phyloP scores from a whole-genome alignment of 64 coral and sea anemone genomes.

The Dendronephthya gigantea region DNA sequence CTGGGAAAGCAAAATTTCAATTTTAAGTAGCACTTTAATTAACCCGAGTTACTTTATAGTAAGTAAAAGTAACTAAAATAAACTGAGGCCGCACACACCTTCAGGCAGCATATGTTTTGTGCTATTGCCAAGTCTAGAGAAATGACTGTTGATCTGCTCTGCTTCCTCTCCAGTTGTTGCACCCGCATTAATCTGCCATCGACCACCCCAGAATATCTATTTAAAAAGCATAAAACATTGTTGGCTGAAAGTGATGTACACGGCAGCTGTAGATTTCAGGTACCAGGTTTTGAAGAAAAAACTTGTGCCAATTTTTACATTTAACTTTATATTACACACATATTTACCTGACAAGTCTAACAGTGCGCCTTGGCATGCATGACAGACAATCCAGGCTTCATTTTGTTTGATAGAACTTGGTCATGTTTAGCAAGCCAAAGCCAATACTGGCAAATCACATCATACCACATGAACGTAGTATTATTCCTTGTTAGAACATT shows the following conservation, averaged over 20 bases:
- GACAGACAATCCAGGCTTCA: conserved; percentile 34
- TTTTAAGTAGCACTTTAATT: too few species aligned
- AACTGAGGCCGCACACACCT: too few species aligned
- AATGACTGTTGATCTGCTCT: conserved; percentile 38
- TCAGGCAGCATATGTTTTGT: conserved; percentile 41
- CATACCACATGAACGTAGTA: neutral
- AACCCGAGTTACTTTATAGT: too few species aligned
- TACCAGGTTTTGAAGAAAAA: neutral
- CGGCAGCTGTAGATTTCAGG: neutral
- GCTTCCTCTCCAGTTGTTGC: conserved; percentile 36
- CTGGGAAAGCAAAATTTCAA: too few species aligned
- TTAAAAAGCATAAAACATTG: neutral
- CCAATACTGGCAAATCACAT: neutral
- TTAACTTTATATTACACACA: neutral
- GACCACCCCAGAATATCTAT: conserved; percentile 16
- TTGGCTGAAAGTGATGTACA: neutral
- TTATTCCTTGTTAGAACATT: neutral
- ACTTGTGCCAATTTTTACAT: neutral
- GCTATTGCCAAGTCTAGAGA: conserved; percentile 10
- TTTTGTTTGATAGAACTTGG: neutral
- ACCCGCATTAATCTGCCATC: conserved; percentile 12
- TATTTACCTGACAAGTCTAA: conserved; percentile 35
- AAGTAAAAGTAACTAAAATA: too few species aligned
- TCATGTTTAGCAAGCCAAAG: neutral
- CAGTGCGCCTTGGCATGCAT: conserved; percentile 43